phyloP scores from a whole-genome alignment of 2,888 invertebrate species.

The Eumacrocentrus americanus region DNA sequence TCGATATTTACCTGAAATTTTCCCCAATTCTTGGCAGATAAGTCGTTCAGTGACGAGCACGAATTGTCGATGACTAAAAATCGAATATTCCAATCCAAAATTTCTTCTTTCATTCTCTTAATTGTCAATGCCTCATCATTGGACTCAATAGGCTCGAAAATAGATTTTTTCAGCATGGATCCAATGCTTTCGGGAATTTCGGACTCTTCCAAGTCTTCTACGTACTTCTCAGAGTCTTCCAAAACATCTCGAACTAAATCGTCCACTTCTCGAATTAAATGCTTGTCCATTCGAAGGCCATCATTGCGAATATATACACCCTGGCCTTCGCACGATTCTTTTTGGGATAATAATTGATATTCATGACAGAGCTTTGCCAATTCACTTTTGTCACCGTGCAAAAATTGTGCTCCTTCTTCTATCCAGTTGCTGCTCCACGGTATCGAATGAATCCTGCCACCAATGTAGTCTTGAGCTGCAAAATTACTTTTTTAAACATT shows the following conservation, averaged over 20 bases:
- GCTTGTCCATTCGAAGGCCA: conserved; percentile 61
- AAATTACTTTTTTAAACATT: conserved; percentile 5
- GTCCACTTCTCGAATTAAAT: conserved; percentile 63
- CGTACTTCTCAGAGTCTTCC: conserved; percentile 63
- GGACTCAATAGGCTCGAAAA: conserved; percentile 60
- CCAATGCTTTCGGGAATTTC: conserved; percentile 59
- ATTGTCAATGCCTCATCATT: conserved; percentile 52
- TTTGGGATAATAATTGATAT: conserved; percentile 62
- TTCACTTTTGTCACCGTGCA: conserved; percentile 67
- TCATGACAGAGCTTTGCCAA: conserved; percentile 63
- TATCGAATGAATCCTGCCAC: conserved; percentile 65
- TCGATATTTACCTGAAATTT: conserved; percentile 58
- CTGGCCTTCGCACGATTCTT: conserved; percentile 65
- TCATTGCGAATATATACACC: conserved; percentile 64
- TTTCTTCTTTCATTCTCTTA: conserved; percentile 59
- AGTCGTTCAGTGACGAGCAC: conserved; percentile 63
- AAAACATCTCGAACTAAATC: conserved; percentile 63
- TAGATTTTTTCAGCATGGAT: conserved; percentile 56
- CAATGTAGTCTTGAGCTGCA: conserved; percentile 63
- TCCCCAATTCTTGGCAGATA: conserved; percentile 69
- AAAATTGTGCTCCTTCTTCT: conserved; percentile 71
- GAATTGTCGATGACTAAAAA: conserved; percentile 71
- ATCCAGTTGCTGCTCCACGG: conserved; percentile 59
- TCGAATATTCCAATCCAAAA: conserved; percentile 69
- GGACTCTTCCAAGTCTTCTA: conserved; percentile 54